Conservation (phyloP, 2,797 vertebrate species). For the Eptatretus atami region DNA sequence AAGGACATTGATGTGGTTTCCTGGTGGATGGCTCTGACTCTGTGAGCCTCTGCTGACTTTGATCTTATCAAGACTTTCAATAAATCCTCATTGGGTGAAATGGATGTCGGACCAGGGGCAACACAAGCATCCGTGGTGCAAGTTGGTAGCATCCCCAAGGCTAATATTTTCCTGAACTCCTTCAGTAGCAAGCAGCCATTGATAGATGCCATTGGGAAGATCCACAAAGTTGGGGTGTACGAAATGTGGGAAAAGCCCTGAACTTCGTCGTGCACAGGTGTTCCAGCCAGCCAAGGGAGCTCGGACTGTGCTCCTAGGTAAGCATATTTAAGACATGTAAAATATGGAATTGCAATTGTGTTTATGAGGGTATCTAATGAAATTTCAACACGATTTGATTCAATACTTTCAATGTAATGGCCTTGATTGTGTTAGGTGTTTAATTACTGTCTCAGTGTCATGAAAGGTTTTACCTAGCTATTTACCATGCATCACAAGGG, state of each 20-base stretch:
- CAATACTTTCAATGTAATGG: too few species aligned
- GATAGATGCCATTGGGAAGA: background rate
- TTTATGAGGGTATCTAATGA: too few species aligned
- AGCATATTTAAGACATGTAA: too few species aligned
- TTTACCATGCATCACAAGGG: too few species aligned
- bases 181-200: background rate
- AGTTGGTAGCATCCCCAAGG: slow-evolving; percentile 1
- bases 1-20: background rate
- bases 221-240: background rate
- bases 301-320: too few species aligned
- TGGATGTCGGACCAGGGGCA: background rate
- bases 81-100: background rate
- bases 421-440: too few species aligned
- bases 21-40: slow-evolving; percentile 1
- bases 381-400: too few species aligned
- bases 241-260: background rate
- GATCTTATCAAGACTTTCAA: background rate
- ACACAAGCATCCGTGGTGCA: background rate
- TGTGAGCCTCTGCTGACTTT: background rate
- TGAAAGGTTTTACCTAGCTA: too few species aligned
- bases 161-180: background rate
- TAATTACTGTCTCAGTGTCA: too few species aligned
- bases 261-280: background rate
- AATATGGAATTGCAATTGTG: too few species aligned
- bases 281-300: background rate